Evolutionary conservation across 2,797 vertebrate genomes (phyloP).

Genomic region (Decapterus maruadsi): DNA sequence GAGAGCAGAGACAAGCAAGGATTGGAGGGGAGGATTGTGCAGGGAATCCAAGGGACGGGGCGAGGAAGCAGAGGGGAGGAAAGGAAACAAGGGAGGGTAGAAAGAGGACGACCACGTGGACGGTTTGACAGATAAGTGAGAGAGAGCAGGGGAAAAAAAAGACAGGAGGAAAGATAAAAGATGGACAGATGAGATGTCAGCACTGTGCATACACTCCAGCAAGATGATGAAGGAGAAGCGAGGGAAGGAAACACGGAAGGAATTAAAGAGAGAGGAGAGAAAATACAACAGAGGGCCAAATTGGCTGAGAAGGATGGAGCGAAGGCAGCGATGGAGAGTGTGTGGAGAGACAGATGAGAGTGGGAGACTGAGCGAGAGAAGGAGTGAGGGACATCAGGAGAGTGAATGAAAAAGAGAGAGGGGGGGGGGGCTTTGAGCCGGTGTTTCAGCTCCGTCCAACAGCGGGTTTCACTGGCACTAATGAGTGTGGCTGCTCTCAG

Average conservation of each 20-base stretch:
- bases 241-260: conserved; percentile 31
- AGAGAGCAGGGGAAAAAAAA: conserved; percentile 29
- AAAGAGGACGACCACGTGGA: conserved; percentile 15
- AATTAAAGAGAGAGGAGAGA: conserved; percentile 30
- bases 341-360: conserved; percentile 38
- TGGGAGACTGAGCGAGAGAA: conserved; percentile 18
- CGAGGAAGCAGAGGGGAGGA: conserved; percentile 23
- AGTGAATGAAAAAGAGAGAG: conserved; percentile 32
- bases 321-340: conserved; percentile 38
- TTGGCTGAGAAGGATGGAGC: conserved; percentile 64
- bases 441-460: conserved; percentile 81
- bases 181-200: conserved; percentile 36
- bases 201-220: conserved; percentile 29
- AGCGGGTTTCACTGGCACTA: conserved; percentile 79
- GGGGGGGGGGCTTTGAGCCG: conserved; percentile 66
- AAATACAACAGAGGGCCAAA: conserved; percentile 66
- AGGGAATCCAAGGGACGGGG: conserved; percentile 55
- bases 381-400: conserved; percentile 44
- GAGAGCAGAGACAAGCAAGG: conserved; percentile 69
- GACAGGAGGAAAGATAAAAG: conserved; percentile 26
- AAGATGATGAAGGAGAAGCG: conserved; percentile 47
- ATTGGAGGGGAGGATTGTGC: conserved; percentile 61
- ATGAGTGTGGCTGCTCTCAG: conserved; percentile 80
- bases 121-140: conserved; percentile 14
- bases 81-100: conserved; percentile 16